A percentile compares a stretch with the other conserved stretches of the same genome.
Evolutionary conservation across 2,888 invertebrate species (phyloP).

Genomic region (Cerastoderma edule): DNA sequence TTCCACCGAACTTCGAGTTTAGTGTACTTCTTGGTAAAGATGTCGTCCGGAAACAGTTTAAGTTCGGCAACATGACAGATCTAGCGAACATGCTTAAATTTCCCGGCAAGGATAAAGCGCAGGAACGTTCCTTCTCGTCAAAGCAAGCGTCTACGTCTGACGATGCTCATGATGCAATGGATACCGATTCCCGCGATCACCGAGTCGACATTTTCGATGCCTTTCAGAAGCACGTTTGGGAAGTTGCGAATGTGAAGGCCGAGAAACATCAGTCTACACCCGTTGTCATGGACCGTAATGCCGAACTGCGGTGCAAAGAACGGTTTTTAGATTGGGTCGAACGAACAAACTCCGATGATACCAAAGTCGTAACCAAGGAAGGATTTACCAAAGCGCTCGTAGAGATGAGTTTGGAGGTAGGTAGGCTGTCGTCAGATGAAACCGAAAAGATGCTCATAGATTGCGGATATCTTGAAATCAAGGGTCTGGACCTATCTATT

Average conservation of each 20-base stretch:
- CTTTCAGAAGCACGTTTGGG: constrained; percentile 28
- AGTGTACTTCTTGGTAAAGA: constrained; percentile 1
- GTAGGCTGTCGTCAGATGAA: constrained; percentile 18
- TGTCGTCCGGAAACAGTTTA: neutral
- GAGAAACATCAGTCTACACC: constrained; percentile 22
- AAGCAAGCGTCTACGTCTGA: neutral
- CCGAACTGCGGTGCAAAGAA: constrained; percentile 25
- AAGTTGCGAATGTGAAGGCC: constrained; percentile 11
- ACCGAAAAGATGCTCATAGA: constrained; percentile 16
- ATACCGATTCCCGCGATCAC: neutral
- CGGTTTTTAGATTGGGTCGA: constrained; percentile 5
- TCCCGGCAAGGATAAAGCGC: constrained; percentile 7
- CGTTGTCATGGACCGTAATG: constrained; percentile 21
- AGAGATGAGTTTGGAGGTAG: constrained; percentile 25
- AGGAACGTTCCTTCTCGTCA: neutral
- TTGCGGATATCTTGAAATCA: constrained; percentile 26
- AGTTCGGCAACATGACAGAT: constrained; percentile 10
- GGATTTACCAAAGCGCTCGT: constrained; percentile 19
- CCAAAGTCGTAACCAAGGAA: constrained; percentile 14
- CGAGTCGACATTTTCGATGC: neutral
- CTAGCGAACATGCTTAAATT: constrained; percentile 6
- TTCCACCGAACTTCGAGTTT: constrained; percentile 1
- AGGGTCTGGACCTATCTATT: constrained; percentile 6
- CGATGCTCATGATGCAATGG: constrained; percentile 8
- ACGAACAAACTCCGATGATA: neutral